These are phyloP conservation scores for Peromyscus attwateri DNA, from an alignment of 2,797 vertebrate genomes.

Conservation along the genomic window DNA sequence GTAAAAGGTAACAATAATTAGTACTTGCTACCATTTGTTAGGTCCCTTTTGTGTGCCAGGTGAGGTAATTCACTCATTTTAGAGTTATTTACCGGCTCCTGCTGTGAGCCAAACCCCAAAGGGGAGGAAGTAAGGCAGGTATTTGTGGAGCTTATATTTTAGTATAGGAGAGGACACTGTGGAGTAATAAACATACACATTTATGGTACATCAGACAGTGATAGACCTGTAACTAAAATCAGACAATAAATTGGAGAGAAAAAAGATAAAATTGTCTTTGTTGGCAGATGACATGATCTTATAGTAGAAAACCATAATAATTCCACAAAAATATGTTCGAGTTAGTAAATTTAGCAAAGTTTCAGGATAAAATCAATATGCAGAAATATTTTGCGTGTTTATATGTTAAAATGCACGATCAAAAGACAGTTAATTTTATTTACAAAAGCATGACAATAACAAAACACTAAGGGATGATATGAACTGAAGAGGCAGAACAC, in stretches of 20 bases:
- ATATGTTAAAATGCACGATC: background rate
- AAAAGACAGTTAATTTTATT: conserved; percentile 24
- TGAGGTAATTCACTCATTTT: conserved; percentile 30
- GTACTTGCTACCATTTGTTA: conserved; percentile 9
- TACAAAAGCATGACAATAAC: conserved; percentile 1
- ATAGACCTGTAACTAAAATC: background rate
- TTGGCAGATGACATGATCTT: background rate
- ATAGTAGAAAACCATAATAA: conserved; percentile 18
- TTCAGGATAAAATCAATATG: background rate
- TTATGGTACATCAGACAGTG: background rate
- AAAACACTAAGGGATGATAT: background rate
- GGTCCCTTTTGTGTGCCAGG: background rate
- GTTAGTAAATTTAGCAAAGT: background rate
- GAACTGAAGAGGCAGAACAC: background rate
- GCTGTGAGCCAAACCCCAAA: background rate
- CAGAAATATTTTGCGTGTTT: conserved; percentile 5
- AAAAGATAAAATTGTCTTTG: conserved; percentile 20
- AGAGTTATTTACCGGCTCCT: background rate
- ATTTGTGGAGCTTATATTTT: conserved; percentile 40
- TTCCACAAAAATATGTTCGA: background rate
- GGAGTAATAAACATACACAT: background rate
- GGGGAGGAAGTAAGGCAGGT: background rate
- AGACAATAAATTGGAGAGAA: background rate
- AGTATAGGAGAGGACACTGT: background rate
- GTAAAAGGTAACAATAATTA: conserved; percentile 7